A percentile compares a stretch with the other conserved stretches of the same genome.
phyloP scores from a whole-genome alignment of 2,888 invertebrate genomes.

The Drosophila mettleri region DNA sequence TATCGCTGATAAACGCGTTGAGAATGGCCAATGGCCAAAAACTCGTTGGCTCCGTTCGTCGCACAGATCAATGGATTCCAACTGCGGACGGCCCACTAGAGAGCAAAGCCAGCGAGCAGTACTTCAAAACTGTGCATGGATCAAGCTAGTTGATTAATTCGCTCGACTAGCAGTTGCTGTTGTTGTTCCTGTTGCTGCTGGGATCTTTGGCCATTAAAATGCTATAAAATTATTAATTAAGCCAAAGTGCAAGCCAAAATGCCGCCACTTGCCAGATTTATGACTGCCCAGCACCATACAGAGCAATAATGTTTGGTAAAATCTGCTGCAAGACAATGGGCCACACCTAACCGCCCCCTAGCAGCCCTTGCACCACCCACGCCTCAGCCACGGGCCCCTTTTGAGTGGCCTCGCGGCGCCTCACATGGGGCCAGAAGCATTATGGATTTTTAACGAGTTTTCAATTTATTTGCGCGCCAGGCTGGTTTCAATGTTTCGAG shows the following conservation, averaged over 20 bases:
- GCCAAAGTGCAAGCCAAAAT: slow-evolving; percentile 63
- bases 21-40: slow-evolving; percentile 70
- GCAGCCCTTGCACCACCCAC: background rate
- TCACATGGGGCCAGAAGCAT: slow-evolving; percentile 72
- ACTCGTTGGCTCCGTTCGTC: slow-evolving; percentile 33
- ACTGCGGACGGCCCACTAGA: background rate
- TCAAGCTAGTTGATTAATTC: slow-evolving; percentile 66
- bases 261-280: slow-evolving; percentile 74
- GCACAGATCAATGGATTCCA: slow-evolving; percentile 69
- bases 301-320: slow-evolving; percentile 1
- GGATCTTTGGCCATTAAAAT: slow-evolving; percentile 71
- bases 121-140: slow-evolving; percentile 41
- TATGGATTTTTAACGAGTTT: slow-evolving; percentile 85
- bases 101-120: background rate
- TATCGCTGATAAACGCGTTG: slow-evolving; percentile 80
- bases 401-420: slow-evolving; percentile 47
- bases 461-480: slow-evolving; percentile 84
- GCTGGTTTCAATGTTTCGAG: slow-evolving; percentile 68
- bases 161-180: slow-evolving; percentile 10
- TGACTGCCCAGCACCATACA: slow-evolving; percentile 24
- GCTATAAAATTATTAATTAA: slow-evolving; percentile 82
- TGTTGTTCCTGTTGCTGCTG: slow-evolving; percentile 28
- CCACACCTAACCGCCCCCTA: background rate
- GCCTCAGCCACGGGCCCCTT: slow-evolving; percentile 3
- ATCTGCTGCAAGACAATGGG: slow-evolving; percentile 33